These are phyloP conservation scores for Indicator indicator DNA, from an alignment of 2,113 vertebrate species.

Conservation along the genomic window DNA sequence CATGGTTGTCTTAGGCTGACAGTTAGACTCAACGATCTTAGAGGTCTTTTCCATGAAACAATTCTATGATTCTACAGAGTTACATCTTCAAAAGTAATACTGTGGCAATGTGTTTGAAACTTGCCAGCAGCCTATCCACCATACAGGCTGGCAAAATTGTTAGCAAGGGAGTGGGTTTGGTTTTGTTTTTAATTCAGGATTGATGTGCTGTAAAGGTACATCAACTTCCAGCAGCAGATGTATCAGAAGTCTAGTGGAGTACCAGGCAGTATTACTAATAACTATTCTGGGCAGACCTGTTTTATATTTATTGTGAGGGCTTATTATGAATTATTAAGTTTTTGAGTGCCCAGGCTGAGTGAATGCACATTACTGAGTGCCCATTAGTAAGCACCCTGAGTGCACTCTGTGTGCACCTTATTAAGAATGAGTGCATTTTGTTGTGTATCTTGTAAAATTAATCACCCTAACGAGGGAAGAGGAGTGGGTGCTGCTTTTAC, in stretches of 20 bases:
- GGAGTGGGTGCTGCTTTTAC: not conserved
- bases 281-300: not conserved
- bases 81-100: not conserved
- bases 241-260: not conserved
- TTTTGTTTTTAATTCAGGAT: not conserved
- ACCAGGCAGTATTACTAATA: not conserved
- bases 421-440: slow-evolving; percentile 4
- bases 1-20: too few species aligned
- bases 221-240: not conserved
- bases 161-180: not conserved
- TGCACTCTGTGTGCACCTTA: not conserved
- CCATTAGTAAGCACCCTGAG: not conserved
- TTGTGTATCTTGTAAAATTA: slow-evolving; percentile 47
- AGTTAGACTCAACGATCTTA: too few species aligned
- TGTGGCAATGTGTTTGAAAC: not conserved
- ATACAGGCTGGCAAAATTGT: not conserved
- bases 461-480: not conserved
- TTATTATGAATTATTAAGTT: slow-evolving; percentile 58
- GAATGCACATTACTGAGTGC: not conserved
- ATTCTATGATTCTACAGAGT: too few species aligned
- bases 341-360: slow-evolving; percentile 29
- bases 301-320: slow-evolving; percentile 27
- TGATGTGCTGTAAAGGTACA: not conserved
- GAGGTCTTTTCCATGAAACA: too few species aligned
- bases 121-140: not conserved